Base-by-base conservation (phyloP, 2,113 vertebrate species). In the Ceuthmochares aereus region DNA sequence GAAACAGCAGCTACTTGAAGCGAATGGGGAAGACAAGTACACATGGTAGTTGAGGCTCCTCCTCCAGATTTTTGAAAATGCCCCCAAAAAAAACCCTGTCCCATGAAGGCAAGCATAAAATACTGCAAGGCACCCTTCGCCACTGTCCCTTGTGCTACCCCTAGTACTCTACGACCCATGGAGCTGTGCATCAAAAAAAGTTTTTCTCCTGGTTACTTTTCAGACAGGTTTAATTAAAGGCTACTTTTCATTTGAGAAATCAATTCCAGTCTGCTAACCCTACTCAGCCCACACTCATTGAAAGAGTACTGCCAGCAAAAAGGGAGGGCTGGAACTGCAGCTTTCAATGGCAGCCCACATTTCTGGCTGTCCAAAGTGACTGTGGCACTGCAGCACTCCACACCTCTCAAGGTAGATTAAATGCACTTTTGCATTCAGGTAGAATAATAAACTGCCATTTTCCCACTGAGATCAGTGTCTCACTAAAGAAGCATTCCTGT, bases 331-430 rank as follows among this genome's bases (percentile, higher is more conserved):
- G 64, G 73, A 49, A 72, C 9, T 13, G n/a, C 30, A 0, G 0
- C 37, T 81, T 58, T 59, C 87, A 59, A 40, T 0, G 63, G 52
- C 60, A 55, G 80, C 81, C 42, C 69, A 64, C 77, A 21, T 56
- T 79, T 89, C 74, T 91, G 81, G 14, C 84, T 82, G 43, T 21
- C 52, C 75, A 18, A 93, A 91, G 77, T 8, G 17, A 30, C 49
- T 40, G 59, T 12, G 42, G 78, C 15, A 12, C 56, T 54, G 26
- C 66, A 75, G 81, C 84, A 72, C 81, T 95, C 34, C 60, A 78
- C 23, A 68, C 37, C 78, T 93, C 92, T 89, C 62, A 43, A 87
- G 56, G 74, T 37, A 94, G 74, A 93, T 91, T 87, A 97, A 84
- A 96, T 60, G 49, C 81, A 82, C 78, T 94, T 91, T 47, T 59